These are phyloP conservation scores for Cephus sareptanus DNA, from an alignment of 2,888 invertebrate genomes.

Conservation along the genomic window DNA sequence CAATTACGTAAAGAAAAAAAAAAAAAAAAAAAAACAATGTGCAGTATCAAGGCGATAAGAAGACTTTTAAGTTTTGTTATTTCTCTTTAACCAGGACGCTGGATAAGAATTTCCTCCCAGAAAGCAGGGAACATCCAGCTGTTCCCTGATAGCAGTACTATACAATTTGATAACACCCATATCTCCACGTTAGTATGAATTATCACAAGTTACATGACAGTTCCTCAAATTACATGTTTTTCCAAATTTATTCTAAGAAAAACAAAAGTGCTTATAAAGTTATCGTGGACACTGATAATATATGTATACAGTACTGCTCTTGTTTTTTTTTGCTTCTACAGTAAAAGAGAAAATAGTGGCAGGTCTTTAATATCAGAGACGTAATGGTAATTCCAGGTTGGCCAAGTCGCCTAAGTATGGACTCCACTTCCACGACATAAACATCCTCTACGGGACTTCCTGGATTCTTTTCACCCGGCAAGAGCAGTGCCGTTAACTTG, in stretches of 20 bases:
- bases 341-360: not conserved
- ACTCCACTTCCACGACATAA: not conserved
- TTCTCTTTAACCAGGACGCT: not conserved
- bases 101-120: constrained; percentile 3
- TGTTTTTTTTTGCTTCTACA: not conserved
- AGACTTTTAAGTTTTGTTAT: not conserved
- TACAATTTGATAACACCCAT: not conserved
- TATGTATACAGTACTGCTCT: not conserved
- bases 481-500: not conserved
- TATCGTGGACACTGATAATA: not conserved
- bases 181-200: not conserved
- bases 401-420: not conserved
- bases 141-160: not conserved
- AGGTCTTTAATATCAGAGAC: not conserved
- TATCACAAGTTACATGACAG: not conserved
- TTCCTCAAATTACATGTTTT: not conserved
- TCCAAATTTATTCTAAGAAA: not conserved
- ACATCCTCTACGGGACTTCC: not conserved
- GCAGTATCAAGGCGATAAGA: not conserved
- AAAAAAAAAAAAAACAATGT: constrained; percentile 15
- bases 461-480: not conserved
- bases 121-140: not conserved
- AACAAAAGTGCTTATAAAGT: not conserved
- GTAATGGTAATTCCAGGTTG: not conserved
- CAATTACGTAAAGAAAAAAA: not conserved